Evolutionary conservation across 2,888 invertebrate species (phyloP), one percentile per base, ranked within the genome.

Genomic region (Galerucella nymphaeae): DNA sequence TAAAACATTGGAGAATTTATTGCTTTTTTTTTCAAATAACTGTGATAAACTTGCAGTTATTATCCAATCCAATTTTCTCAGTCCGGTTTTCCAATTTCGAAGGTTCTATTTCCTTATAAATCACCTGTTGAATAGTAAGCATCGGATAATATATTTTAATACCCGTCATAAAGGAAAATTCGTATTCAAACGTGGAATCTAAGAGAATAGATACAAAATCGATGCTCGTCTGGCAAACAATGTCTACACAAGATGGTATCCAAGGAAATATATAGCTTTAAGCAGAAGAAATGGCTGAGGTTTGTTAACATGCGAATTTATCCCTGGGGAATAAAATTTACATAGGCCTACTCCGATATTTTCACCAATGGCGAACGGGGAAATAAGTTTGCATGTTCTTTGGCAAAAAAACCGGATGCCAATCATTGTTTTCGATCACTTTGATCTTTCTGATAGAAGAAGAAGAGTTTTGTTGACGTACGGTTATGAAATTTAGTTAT

Each of bases 231-330:
- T 48, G 61, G 68, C 61, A 68, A 68, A 68, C 68, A 68, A 68
- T 61, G 50, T 53, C 68, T 61, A 68, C 68, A 61, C 68, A 68
- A 61, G 66, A 66, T 38, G 61, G 71, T 71, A 30, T 66, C 63
- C 53, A 55, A 62, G 66, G 57, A 71, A 71, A 66, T 55, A 68
- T 68, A 61, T 68, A 66, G 66, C 71, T 61, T n/a, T 48, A 30
- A 71, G 66, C 71, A 66, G 55, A 66, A 42, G 62, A 71, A 61
- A 71, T 67, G 68, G 61, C 61, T 23, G 48, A 55, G 67, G 42
- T 57, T 72, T 72, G 72, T 72, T 72, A 72, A 72, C 72, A 72
- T 72, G 67, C 67, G 63, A 72, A 72, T 67, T 63, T 23, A 45
- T 62, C 66, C 53, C 23, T 30, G 45, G 58, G 71, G 66, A 66